A percentile compares a stretch with the other conserved stretches of the same genome.
phyloP scores from a whole-genome alignment of 2,113 vertebrate species.

The Anguilla rostrata region DNA sequence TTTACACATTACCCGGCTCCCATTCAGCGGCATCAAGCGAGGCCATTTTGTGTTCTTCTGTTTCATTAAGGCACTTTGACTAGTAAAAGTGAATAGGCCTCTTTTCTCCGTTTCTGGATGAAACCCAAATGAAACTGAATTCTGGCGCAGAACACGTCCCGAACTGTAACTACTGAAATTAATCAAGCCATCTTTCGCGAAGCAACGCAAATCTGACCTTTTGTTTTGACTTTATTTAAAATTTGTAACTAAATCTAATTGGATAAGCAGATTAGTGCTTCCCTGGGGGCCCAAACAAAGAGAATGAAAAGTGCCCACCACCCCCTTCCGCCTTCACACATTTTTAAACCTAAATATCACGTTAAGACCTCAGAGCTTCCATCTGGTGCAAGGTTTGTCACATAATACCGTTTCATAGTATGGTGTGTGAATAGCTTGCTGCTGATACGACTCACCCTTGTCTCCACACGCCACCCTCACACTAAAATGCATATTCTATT shows the following conservation, averaged over 20 bases:
- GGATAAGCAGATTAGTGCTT: neutral
- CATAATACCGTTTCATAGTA: neutral
- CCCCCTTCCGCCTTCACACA: neutral
- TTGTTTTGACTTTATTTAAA: neutral
- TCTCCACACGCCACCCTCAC: neutral
- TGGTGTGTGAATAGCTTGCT: neutral
- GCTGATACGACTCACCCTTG: neutral
- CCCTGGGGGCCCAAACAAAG: neutral
- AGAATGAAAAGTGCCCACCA: neutral
- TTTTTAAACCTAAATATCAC: neutral
- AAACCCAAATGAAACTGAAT: neutral
- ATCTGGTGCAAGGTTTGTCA: neutral
- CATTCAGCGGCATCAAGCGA: constrained; percentile 23
- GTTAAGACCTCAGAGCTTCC: neutral
- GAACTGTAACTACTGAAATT: neutral
- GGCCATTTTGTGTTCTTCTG: constrained; percentile 10
- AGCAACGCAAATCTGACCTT: neutral
- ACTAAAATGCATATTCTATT: neutral
- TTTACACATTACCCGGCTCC: constrained; percentile 46
- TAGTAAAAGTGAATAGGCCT: constrained; percentile 35
- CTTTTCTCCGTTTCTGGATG: constrained; percentile 24
- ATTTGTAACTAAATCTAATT: neutral
- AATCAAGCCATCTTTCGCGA: neutral
- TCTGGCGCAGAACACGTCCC: neutral
- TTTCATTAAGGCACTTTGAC: constrained; percentile 23